Base-by-base conservation (phyloP, 2,113 vertebrate species). In the Leuciscus idus region DNA sequence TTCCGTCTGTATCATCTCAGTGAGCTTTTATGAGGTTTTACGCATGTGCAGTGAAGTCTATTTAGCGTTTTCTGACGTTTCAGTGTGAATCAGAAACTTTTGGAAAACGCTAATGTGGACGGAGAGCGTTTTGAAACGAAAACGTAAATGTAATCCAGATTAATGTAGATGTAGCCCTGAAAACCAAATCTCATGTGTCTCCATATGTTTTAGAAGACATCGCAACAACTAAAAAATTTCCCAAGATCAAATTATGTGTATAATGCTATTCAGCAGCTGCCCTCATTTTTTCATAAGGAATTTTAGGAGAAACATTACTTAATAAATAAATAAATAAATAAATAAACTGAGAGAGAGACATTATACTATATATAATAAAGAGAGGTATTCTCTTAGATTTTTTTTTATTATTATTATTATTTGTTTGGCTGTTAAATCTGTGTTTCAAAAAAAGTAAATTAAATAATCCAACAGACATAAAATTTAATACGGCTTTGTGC, bases 381-480 rank as follows among this genome's bases (percentile, higher is more conserved):
- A 43, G 39, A 43, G 39, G 39, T 8, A 43, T 43, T 43, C 9
- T 39, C 7, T 8, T 7, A 39, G 33, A 33, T 0, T 33, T 33
- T 1, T 8, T 43, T 2, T 21, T 76, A 50, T 26, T 26, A 19
- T 77, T 39, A 7, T 11, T 76, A 50, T 28, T 77, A 75, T 76
- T 55, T 30, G 17, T n/a, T 33, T 36, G 4, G 9, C 30, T 78
- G 36, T 81, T 46, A 64, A 81, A 26, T 84, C 12, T 33, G 59
- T 68, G 75, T 84, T 87, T 57, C 55, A 57, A 86, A 91, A 90
- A 90, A 78, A 43, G 21, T 62, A 12, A 61, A 80, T 80, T 39
- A 75, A 87, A 87, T 91, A 87, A 90, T 92, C 88, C 91, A 92
- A 50, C 68, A 86, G 84, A 62, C 87, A 57, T 86, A 62, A 81